Base-by-base conservation (phyloP, 64 coral and sea anemone genomes). In the Porites australiensis region DNA sequence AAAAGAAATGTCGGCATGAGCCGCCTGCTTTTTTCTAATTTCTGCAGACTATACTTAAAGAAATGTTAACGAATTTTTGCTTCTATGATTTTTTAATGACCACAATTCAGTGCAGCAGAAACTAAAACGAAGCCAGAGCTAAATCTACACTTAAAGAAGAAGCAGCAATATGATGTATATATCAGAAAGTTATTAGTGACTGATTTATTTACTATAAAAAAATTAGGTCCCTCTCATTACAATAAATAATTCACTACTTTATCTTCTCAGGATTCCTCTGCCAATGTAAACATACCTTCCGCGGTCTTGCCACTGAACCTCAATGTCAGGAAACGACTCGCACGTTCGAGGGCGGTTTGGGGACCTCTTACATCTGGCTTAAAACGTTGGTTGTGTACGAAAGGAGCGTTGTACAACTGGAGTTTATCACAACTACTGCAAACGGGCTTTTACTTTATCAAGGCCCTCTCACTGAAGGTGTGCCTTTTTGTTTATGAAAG, bases 371-470 rank as follows among this genome's bases (percentile, higher is more conserved):
- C 63, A 91, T 97, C 72, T 93, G 91, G 82, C 70, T 97, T 49
- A 13, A 66, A 14, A 46, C 65, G 18, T 44, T 97, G 57, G 73
- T 20, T 10, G 88, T 71, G 13, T 82, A 86, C 21, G 82, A 87
- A 54, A 90, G 82, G 58, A 87, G 88, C 5, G 82, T 66, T 4
- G 81, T 97, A 48, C 80, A 94, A 66, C 74, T 97, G 73, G 88
- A 97, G 13, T 97, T 97, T 8, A 97, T 70, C 21, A 97, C 95
- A 19, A 91, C 58, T 12, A 88, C 44, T 44, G 75, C 88, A 77
- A 70, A 88, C 70, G 95, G 95, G 6, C 87, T 97, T 23, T 72
- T 97, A 59, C 75, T 97, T 6, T 97, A 97, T 64, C 95, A 97
- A 72, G 92, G 95, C 10, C 95, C 95, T 44, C 48, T 93, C 22